Evolutionary conservation across 1,140 invertebrate genomes (phyloP).

Genomic region (Branchinecta lynchi): DNA sequence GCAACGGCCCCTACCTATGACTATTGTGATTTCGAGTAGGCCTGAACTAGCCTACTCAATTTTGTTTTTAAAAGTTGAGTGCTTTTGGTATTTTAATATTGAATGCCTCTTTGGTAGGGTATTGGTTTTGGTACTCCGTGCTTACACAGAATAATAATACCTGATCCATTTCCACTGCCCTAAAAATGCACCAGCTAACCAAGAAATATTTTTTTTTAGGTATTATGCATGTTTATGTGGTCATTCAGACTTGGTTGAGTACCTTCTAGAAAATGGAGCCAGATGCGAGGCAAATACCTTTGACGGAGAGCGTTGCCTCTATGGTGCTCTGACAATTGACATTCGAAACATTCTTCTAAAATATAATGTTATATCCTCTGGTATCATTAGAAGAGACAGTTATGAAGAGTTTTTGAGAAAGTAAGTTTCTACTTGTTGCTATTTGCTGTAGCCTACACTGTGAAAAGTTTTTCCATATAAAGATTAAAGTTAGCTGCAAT

Average conservation of each 20-base stretch:
- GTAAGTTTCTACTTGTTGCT: slow-evolving; percentile 25
- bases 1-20: no score
- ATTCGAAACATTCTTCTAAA: slow-evolving; percentile 35
- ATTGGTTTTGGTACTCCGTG: no score
- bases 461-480: no score
- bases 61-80: no score
- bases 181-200: no score
- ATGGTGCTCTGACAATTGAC: slow-evolving; percentile 39
- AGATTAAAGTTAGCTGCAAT: no score
- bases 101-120: no score
- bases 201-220: slow-evolving; percentile 27
- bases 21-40: no score
- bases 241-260: slow-evolving; percentile 37
- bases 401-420: slow-evolving; percentile 40
- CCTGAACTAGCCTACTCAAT: no score
- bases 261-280: slow-evolving; percentile 38
- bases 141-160: no score
- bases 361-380: slow-evolving; percentile 35
- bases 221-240: slow-evolving; percentile 44
- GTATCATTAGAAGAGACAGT: slow-evolving; percentile 34
- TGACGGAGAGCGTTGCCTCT: slow-evolving; percentile 42
- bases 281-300: slow-evolving; percentile 42
- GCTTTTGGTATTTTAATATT: no score
- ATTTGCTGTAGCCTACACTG: not conserved
- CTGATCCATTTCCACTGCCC: no score